Percentiles rank a stretch among this genome's conserved stretches.
These are phyloP conservation scores for Apostichopus californicus DNA, from an alignment of 35 echinoderm and acorn worm genomes.

Conservation along the genomic window DNA sequence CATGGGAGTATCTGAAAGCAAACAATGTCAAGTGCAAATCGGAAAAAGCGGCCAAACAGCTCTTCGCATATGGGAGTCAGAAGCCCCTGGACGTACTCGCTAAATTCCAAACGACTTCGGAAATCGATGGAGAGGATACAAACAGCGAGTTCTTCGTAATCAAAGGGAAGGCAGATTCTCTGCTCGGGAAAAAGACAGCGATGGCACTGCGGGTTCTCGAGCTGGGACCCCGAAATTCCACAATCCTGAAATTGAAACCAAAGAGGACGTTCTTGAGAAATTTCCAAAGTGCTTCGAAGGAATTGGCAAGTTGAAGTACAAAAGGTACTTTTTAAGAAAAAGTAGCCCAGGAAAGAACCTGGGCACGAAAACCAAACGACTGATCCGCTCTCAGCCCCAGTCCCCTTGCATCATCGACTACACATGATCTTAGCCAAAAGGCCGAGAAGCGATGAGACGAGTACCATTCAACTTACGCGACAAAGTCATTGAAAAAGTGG, in stretches of 20 bases:
- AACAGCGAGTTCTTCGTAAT: constrained; percentile 27
- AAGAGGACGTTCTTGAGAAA: constrained; percentile 7
- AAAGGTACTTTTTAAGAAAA: too few species aligned
- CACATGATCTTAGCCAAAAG: too few species aligned
- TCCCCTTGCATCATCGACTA: neutral
- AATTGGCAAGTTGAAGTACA: constrained; percentile 4
- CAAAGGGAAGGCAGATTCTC: neutral
- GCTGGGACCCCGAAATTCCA: neutral
- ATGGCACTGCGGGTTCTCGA: neutral
- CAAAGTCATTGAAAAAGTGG: constrained; percentile 32
- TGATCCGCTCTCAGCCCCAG: neutral
- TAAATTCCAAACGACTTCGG: neutral
- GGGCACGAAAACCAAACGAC: too few species aligned
- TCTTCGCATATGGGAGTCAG: neutral
- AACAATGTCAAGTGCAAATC: neutral
- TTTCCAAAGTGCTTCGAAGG: constrained; percentile 26
- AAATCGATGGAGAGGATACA: neutral
- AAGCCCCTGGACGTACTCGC: constrained; percentile 11
- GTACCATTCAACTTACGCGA: constrained; percentile 3
- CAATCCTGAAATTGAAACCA: neutral
- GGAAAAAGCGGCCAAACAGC: neutral
- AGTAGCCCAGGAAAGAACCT: too few species aligned
- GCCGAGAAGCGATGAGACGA: neutral
- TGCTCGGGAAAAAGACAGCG: constrained; percentile 20
- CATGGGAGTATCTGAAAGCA: neutral